Percentiles rank a stretch among this genome's conserved stretches.
Conservation (phyloP, 2,797 vertebrate species). For the Xiphorhynchus erythropygius region DNA sequence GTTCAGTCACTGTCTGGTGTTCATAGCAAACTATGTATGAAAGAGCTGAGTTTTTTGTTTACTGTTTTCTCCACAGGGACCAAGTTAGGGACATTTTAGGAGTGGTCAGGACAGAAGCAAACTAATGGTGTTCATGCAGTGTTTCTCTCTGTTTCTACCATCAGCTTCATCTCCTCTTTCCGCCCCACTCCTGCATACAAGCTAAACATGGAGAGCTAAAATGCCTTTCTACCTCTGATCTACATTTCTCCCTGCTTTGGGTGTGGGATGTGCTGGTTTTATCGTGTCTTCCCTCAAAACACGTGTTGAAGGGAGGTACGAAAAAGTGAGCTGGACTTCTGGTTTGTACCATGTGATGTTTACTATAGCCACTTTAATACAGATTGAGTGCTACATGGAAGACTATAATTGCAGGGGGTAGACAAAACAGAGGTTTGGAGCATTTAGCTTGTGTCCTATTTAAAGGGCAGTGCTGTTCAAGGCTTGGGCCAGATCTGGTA, state of each 20-base stretch:
- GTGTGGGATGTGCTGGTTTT: background rate
- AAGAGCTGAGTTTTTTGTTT: background rate
- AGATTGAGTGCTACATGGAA: background rate
- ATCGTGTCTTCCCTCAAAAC: background rate
- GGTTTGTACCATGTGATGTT: background rate
- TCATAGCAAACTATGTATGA: background rate
- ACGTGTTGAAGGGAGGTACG: background rate
- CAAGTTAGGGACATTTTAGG: background rate
- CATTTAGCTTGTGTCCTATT: background rate
- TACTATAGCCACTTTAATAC: background rate
- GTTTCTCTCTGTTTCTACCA: background rate
- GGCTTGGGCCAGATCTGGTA: background rate
- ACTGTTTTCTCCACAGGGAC: background rate
- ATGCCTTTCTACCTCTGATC: background rate
- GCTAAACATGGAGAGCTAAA: background rate
- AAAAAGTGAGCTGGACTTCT: background rate
- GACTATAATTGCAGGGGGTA: background rate
- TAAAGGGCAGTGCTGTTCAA: background rate
- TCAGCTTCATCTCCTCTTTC: background rate
- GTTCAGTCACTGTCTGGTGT: background rate
- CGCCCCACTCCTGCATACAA: background rate
- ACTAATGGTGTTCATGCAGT: background rate
- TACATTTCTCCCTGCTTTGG: background rate
- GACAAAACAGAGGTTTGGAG: background rate
- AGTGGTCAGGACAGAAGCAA: background rate